Evolutionary conservation across 2,113 vertebrate genomes (phyloP).

Genomic region (Melanocharis versteri): DNA sequence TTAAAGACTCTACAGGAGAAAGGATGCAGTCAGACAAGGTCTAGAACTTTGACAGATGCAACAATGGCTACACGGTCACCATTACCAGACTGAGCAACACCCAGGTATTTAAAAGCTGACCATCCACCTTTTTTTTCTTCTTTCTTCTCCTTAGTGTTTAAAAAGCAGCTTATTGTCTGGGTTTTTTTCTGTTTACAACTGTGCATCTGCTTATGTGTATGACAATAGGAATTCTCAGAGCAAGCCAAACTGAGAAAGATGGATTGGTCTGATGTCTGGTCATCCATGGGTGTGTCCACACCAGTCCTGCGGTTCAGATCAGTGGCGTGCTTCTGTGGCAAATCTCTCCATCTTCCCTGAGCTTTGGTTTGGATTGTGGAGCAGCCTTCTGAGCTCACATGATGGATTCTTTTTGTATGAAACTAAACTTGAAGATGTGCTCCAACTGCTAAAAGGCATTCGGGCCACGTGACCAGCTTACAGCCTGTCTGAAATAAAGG

Average conservation of each 20-base stretch:
- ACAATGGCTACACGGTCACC: neutral
- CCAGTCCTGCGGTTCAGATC: neutral
- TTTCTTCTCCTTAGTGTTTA: neutral
- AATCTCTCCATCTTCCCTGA: neutral
- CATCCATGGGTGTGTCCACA: neutral
- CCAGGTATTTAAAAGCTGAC: neutral
- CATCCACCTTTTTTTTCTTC: neutral
- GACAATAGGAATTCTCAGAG: conserved; percentile 48
- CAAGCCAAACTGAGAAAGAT: conserved; percentile 45
- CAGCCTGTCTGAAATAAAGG: neutral
- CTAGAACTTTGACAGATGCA: neutral
- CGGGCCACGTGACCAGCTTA: fast-evolving
- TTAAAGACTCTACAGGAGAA: neutral
- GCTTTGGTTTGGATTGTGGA: neutral
- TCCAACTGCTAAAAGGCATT: neutral
- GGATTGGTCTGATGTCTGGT: conserved; percentile 37
- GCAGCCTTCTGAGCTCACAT: neutral
- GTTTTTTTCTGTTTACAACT: conserved; percentile 16
- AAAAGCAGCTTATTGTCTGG: neutral
- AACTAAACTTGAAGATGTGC: neutral
- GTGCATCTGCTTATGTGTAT: conserved; percentile 29
- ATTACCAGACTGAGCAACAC: neutral
- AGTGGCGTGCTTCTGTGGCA: neutral
- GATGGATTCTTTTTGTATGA: neutral
- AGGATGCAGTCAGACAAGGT: neutral